Base-by-base conservation (phyloP, 2,888 invertebrate genomes). In the Disparrhopalites patrizii region DNA sequence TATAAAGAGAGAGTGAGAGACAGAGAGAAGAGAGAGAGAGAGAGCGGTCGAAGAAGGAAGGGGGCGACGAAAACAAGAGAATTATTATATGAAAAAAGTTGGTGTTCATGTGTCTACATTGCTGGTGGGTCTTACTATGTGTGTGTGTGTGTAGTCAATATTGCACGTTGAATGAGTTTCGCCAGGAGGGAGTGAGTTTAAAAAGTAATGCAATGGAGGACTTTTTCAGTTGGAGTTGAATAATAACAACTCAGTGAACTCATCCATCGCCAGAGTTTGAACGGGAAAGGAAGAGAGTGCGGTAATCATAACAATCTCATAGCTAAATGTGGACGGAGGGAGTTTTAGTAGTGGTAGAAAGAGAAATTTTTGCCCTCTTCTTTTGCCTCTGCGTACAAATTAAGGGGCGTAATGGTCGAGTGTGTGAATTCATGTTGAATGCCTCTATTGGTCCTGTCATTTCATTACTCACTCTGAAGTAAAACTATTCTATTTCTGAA, bases 381-480 rank as follows among this genome's bases (percentile, higher is more conserved):
- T 15, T 40, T 13, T 40, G 36, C 15, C 15, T 40, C 4, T 40
- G 40, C 40, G 40, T 13, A 40, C 40, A 40, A 40, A 40, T 40
- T 40, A 40, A 40, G 13, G 40, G 40, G 18, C 18, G 18, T 40
- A 36, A 40, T 40, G 40, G 13, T 18, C 13, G 13, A 40, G 13
- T 40, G 40, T 18, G 40, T 13, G 40, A 40, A 18, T 18, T 40
- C 5, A 13, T 40, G 40, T 40, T 7, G 18, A 40, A 40, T 40
- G 13, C 40, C 18, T 18, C 18, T 40, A 15, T 40, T 36, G 40
- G 18, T 40, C n/a, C n/a, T 40, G 40, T 40, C 40, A 40, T 40
- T 40, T 40, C 40, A 40, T 40, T 40, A 40, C 40, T 40, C 40
- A 40, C n/a, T n/a, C n/a, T n/a, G n/a, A n/a, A n/a, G n/a, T n/a